These are phyloP conservation scores for Panzeria rudis DNA, from an alignment of 2,888 invertebrate genomes.

Conservation along the genomic window DNA sequence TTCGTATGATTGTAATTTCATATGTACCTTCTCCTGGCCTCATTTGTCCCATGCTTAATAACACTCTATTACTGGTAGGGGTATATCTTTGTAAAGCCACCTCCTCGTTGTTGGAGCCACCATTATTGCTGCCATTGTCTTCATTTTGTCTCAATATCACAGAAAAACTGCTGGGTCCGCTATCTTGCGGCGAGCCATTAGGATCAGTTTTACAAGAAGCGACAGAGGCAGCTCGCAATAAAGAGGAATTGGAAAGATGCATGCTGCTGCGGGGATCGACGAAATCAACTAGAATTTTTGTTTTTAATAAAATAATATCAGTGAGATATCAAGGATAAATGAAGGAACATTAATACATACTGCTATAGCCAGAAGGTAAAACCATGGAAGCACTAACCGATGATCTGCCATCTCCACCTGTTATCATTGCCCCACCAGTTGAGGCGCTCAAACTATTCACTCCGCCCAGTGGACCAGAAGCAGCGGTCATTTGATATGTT, in stretches of 20 bases:
- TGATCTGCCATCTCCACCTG: conserved; percentile 75
- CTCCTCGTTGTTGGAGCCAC: conserved; percentile 71
- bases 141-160: conserved; percentile 81
- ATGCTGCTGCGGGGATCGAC: conserved; percentile 82
- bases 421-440: conserved; percentile 72
- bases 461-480: conserved; percentile 61
- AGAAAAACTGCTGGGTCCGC: conserved; percentile 77
- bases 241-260: conserved; percentile 80
- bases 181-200: conserved; percentile 80
- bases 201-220: conserved; percentile 80
- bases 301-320: background rate
- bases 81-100: conserved; percentile 81
- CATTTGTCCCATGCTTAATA: conserved; percentile 78
- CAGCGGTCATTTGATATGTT: conserved; percentile 87
- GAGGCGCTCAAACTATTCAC: conserved; percentile 65
- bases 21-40: conserved; percentile 80
- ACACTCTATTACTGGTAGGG: conserved; percentile 77
- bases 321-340: background rate
- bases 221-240: conserved; percentile 78
- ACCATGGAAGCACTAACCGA: conserved; percentile 85
- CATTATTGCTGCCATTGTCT: conserved; percentile 75
- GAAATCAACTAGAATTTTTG: conserved; percentile 82
- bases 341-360: conserved; percentile 84
- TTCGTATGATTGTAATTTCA: background rate
- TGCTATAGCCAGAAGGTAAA: conserved; percentile 91